These are phyloP conservation scores for Callyntrura sp. DNA, from an alignment of 2,888 invertebrate species.

Conservation along the genomic window DNA sequence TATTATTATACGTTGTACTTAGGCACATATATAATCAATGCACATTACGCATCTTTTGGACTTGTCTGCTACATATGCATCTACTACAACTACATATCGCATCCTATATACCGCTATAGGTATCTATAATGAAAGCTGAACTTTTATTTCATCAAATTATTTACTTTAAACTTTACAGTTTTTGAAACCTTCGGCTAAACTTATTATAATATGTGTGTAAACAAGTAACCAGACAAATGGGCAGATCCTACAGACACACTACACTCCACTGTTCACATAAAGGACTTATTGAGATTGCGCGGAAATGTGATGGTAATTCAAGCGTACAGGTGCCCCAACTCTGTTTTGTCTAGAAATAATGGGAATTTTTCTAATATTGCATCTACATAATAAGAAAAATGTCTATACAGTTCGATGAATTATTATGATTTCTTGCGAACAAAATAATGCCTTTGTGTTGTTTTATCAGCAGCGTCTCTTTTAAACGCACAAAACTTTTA, in stretches of 20 bases:
- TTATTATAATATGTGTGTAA: not conserved
- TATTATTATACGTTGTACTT: too few relatives aligned
- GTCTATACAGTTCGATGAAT: slow-evolving; percentile 68
- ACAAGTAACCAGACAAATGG: not conserved
- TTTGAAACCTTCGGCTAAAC: not conserved
- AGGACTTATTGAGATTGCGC: slow-evolving; percentile 61
- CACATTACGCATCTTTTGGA: too few relatives aligned
- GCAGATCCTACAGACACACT: not conserved
- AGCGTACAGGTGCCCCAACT: slow-evolving; percentile 44
- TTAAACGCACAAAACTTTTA: slow-evolving; percentile 44
- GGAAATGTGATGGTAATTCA: slow-evolving; percentile 58
- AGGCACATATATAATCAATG: too few relatives aligned
- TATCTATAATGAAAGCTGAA: slow-evolving; percentile 4
- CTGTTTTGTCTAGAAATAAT: slow-evolving; percentile 17
- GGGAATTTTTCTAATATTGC: not conserved
- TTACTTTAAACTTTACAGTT: slow-evolving; percentile 4
- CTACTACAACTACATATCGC: too few relatives aligned
- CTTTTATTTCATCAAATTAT: slow-evolving; percentile 34
- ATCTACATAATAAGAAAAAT: slow-evolving; percentile 47
- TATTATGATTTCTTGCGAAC: slow-evolving; percentile 73
- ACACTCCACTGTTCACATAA: not conserved
- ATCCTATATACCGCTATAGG: not conserved
- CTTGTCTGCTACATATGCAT: too few relatives aligned
- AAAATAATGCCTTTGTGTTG: slow-evolving; percentile 31
- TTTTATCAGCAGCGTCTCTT: slow-evolving; percentile 40